Evolutionary conservation across 2,113 vertebrate genomes (phyloP).

Genomic region (Scytalopus superciliaris): DNA sequence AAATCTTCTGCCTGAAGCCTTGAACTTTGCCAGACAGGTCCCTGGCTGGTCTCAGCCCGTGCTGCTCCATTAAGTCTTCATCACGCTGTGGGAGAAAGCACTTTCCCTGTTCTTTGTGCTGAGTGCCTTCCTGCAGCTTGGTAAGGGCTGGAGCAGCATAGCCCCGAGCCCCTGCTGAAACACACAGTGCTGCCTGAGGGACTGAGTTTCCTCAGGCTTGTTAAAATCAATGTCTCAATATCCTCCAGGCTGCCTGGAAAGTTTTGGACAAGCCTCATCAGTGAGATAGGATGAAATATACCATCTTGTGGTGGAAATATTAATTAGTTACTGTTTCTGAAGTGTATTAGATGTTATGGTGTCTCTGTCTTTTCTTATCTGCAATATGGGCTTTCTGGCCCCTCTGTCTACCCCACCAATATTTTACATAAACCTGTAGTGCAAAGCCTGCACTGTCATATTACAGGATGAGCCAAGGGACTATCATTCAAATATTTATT

Average conservation of each 20-base stretch:
- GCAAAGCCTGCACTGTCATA: neutral
- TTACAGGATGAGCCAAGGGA: conserved; percentile 25
- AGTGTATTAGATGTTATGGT: neutral
- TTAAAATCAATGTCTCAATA: neutral
- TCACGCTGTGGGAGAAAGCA: neutral
- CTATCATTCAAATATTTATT: conserved; percentile 63
- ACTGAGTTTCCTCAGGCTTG: neutral
- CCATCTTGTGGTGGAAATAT: neutral
- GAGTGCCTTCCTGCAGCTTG: neutral
- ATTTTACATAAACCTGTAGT: neutral
- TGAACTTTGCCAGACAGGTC: neutral
- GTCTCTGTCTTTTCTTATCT: neutral
- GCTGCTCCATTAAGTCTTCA: neutral
- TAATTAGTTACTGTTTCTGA: conserved; percentile 11
- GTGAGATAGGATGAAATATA: neutral
- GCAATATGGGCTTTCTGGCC: neutral
- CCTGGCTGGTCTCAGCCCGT: neutral
- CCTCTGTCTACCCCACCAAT: neutral
- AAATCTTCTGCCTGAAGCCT: neutral
- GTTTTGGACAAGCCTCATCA: neutral
- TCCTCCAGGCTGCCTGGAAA: neutral
- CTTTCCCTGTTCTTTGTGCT: neutral
- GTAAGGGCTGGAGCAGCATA: fast-evolving
- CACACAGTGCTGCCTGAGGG: neutral
- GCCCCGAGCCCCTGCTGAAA: neutral